Percentiles rank a stretch among this genome's conserved stretches.
phyloP scores from a whole-genome alignment of 2,113 vertebrate genomes.

The pig (Sus scrofa) region DNA sequence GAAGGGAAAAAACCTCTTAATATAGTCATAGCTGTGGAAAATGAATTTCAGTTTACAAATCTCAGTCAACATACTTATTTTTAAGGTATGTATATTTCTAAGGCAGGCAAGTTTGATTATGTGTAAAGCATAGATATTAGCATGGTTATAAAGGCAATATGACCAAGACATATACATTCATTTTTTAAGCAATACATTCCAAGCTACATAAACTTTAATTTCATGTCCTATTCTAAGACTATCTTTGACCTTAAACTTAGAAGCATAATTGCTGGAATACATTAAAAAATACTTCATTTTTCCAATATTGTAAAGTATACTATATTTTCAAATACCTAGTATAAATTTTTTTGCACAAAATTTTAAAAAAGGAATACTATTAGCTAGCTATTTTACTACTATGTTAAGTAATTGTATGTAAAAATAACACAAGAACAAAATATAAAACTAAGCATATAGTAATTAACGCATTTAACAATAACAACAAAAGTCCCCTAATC shows the following conservation, averaged over 20 bases:
- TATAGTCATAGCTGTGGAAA: slow-evolving; percentile 1
- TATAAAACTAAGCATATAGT: slow-evolving; percentile 82
- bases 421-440: slow-evolving; percentile 86
- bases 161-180: slow-evolving; percentile 6
- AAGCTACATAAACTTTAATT: slow-evolving; percentile 74
- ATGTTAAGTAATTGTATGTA: slow-evolving; percentile 76
- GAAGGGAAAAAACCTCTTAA: neutral
- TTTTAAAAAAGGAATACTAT: slow-evolving; percentile 83
- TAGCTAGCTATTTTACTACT: slow-evolving; percentile 79
- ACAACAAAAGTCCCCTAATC: slow-evolving; percentile 77
- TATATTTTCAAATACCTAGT: slow-evolving; percentile 82
- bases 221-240: slow-evolving; percentile 77
- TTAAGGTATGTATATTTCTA: slow-evolving; percentile 67
- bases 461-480: slow-evolving; percentile 78
- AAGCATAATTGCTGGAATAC: slow-evolving; percentile 75
- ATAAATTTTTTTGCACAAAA: slow-evolving; percentile 85
- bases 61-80: slow-evolving; percentile 43
- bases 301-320: slow-evolving; percentile 81
- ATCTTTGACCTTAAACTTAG: slow-evolving; percentile 60
- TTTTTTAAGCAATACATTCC: slow-evolving; percentile 58
- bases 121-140: slow-evolving; percentile 54
- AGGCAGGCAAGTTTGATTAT: slow-evolving; percentile 65
- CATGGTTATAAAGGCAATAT: slow-evolving; percentile 43
- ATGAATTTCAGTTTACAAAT: slow-evolving; percentile 47
- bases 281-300: slow-evolving; percentile 80